Base-by-base conservation (phyloP, 2,888 invertebrate genomes). In the Phania funesta region DNA sequence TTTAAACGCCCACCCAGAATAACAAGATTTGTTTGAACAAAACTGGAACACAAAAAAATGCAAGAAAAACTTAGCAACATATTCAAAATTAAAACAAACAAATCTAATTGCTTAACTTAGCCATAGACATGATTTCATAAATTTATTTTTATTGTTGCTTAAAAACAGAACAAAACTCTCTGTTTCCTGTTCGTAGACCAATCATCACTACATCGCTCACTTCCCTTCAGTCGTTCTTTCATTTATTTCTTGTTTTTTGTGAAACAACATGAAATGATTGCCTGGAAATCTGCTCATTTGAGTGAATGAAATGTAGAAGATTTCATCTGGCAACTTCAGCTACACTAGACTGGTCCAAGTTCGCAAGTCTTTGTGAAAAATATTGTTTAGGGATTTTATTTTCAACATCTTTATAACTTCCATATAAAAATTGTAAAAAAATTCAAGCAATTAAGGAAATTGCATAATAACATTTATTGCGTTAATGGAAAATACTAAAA, bases 101-200 rank as follows among this genome's bases (percentile, higher is more conserved):
- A 65, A 58, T 75, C 56, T 38, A 56, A 48, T 65, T 65, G 48
- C n/a, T 58, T 65, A 35, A 68, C 67, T 60, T 46, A 50, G 60
- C 50, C 18, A 48, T 20, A 62, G 62, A 60, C 58, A 73, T 52
- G 44, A 71, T 79, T 73, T 79, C 71, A 79, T 65, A 79, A 79
- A 65, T 71, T 79, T 73, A 65, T 79, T n/a, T n/a, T n/a, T 67
- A 73, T 65, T 58, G 32, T 58, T 50, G 50, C 20, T 38, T 18
- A 18, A 60, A 54, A 71, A 48, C 9, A 71, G 4, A 58, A 35
- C 18, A 20, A 16, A 41, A 67, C 52, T 20, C 20, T 26, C 2
- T n/a, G n/a, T n/a, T n/a, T n/a, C n/a, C n/a, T n/a, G n/a, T n/a
- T n/a, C n/a, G n/a, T n/a, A n/a, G 20, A 32, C 29, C 29, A 16